These are phyloP conservation scores for Aurelia coerulea DNA, from an alignment of 30 jellyfish, hydroid and myxozoan genomes.

Conservation along the genomic window DNA sequence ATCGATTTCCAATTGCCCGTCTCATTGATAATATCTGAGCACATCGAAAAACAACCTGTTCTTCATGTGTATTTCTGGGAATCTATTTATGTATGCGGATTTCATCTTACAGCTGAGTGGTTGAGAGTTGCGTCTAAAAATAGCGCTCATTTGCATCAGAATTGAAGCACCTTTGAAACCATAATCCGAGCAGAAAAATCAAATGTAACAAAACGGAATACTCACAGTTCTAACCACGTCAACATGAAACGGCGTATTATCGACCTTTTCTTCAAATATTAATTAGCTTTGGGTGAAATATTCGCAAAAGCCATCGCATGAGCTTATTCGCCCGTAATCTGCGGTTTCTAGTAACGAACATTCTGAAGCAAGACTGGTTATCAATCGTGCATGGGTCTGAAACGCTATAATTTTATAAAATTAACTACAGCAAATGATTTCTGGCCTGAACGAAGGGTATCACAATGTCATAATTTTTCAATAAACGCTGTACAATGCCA, in stretches of 20 bases:
- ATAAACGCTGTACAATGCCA: too few species aligned
- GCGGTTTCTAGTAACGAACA: slow-evolving; percentile 7
- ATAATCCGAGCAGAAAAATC: slow-evolving; percentile 21
- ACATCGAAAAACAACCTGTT: too few species aligned
- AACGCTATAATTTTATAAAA: too few species aligned
- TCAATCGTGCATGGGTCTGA: too few species aligned
- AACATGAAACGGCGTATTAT: slow-evolving; percentile 22
- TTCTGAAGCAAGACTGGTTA: too few species aligned
- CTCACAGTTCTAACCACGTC: slow-evolving; percentile 8
- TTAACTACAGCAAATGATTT: too few species aligned
- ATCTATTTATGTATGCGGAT: too few species aligned
- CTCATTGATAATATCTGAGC: too few species aligned
- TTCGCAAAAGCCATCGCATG: not conserved
- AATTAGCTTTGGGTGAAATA: not conserved
- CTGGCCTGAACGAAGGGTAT: too few species aligned
- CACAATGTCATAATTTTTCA: too few species aligned
- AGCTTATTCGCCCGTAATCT: not conserved
- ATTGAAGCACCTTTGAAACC: slow-evolving; percentile 26
- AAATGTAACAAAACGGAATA: slow-evolving; percentile 33
- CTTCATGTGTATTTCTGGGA: too few species aligned
- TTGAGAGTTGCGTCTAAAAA: slow-evolving; percentile 38
- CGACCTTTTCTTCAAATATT: slow-evolving; percentile 35
- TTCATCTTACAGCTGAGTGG: not conserved
- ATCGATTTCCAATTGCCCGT: too few species aligned
- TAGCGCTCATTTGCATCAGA: slow-evolving; percentile 56